These are phyloP conservation scores for Leucoraja ocellata DNA, from an alignment of 2,797 vertebrate genomes.

Conservation along the genomic window DNA sequence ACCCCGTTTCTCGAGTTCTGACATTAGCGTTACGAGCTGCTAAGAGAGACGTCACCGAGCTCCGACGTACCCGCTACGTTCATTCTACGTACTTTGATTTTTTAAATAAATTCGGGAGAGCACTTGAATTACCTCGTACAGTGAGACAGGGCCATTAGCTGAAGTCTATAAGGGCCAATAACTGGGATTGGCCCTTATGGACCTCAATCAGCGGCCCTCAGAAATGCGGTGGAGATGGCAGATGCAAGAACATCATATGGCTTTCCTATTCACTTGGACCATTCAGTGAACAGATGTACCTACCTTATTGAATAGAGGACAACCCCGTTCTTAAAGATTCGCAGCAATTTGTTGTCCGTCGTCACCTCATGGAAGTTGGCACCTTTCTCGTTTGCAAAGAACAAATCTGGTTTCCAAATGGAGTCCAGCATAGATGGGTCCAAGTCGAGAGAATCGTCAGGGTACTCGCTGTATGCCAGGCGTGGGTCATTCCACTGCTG, in stretches of 20 bases:
- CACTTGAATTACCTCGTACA: too few relatives aligned
- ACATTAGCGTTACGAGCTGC: too few relatives aligned
- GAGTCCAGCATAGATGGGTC: constrained; percentile 95
- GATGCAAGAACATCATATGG: neutral
- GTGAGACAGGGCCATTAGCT: too few relatives aligned
- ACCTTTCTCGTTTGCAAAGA: constrained; percentile 95
- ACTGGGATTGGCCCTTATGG: too few relatives aligned
- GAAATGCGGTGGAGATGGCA: neutral
- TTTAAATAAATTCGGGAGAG: too few relatives aligned
- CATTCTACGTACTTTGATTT: too few relatives aligned
- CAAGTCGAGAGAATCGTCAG: constrained; percentile 87
- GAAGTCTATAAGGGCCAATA: too few relatives aligned
- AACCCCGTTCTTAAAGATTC: constrained; percentile 95
- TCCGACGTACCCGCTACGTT: too few relatives aligned
- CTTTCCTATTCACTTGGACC: neutral
- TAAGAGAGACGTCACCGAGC: too few relatives aligned
- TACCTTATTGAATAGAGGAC: constrained; percentile 92
- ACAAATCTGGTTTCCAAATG: constrained; percentile 95
- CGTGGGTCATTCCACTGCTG: constrained; percentile 96
- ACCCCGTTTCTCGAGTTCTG: too few relatives aligned
- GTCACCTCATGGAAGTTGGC: constrained; percentile 96
- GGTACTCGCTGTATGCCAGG: constrained; percentile 86
- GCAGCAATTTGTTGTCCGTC: constrained; percentile 86
- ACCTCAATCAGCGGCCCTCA: neutral
- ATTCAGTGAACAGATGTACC: constrained; percentile 41